Evolutionary conservation across 2,797 vertebrate genomes (phyloP), one percentile per base, ranked within the genome.

Genomic region (Gobio occitaniae): DNA sequence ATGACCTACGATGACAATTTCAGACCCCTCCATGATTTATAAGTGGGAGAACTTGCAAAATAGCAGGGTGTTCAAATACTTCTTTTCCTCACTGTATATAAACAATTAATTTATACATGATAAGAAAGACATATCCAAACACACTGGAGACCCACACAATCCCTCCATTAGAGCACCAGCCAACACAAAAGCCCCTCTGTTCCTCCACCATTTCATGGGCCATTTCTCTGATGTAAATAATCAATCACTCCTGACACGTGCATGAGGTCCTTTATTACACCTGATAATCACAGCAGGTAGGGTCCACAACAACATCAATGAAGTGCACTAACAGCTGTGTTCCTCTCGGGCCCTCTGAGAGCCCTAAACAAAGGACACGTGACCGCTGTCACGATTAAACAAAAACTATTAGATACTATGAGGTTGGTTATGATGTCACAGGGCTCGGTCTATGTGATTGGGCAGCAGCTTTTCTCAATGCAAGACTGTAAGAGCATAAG

Each of bases 191-290:
- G 56, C 63, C 29, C 48, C 72, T 47, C 50, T 11, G 54, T 80
- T 59, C 52, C 87, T 54, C 11, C 77, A 70, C 52, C 54, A 25
- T 80, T 76, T 75, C 84, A 83, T 44, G 54, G 32, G 4, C 56
- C 54, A 63, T 86, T 68, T 84, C 78, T 81, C 29, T 71, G n/a
- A 47, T 50, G 50, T 74, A 54, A 68, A 84, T 84, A 78, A 86
- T 86, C 82, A 2, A 86, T 86, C 77, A 68, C 63, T 44, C n/a
- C 72, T 41, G 66, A 68, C 68, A 50, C n/a, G 8, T 83, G 11
- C 10, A 61, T 54, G 48, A 32, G 36, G 61, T 50, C n/a, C 72
- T 80, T 86, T 79, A 75, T 84, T 69, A 80, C 68, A 75, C 59
- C 52, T 63, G 77, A 44, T 84, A 77, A 84, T 86, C 66, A 86